A percentile compares a stretch with the other conserved stretches of the same genome.
Conservation (phyloP, 2,888 invertebrate species). For the Ectemnius lituratus region DNA sequence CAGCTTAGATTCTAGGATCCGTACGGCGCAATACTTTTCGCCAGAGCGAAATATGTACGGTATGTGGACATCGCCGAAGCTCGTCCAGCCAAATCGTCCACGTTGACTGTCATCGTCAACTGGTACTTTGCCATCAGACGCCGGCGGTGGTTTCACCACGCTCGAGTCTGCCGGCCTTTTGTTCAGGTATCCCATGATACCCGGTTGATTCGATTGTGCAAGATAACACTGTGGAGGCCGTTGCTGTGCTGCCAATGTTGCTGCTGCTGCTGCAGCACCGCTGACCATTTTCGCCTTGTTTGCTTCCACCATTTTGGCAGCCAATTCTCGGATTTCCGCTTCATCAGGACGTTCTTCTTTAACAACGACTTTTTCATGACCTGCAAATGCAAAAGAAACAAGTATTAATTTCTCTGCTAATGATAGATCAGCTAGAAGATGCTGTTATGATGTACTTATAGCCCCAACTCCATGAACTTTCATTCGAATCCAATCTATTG, state of each 20-base stretch:
- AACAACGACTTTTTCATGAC: slow-evolving; percentile 79
- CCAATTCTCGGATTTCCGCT: slow-evolving; percentile 91
- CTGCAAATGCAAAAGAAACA: slow-evolving; percentile 37
- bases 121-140: slow-evolving; percentile 78
- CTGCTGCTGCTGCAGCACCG: slow-evolving; percentile 47
- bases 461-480: background rate
- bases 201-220: slow-evolving; percentile 73
- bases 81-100: slow-evolving; percentile 94
- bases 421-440: background rate
- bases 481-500: too few species aligned
- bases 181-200: slow-evolving; percentile 75
- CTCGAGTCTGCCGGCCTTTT: slow-evolving; percentile 65
- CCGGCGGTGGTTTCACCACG: slow-evolving; percentile 51
- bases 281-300: slow-evolving; percentile 84
- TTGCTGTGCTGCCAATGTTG: slow-evolving; percentile 46
- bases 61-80: slow-evolving; percentile 90
- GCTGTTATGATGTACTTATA: background rate
- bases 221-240: slow-evolving; percentile 59
- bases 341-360: slow-evolving; percentile 90
- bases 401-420: background rate
- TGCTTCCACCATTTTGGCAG: slow-evolving; percentile 91
- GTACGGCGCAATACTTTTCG: slow-evolving; percentile 94
- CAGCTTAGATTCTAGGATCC: slow-evolving; percentile 95
- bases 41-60: slow-evolving; percentile 92
- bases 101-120: slow-evolving; percentile 87